Evolutionary conservation across 1,140 invertebrate species (phyloP).

Genomic region (Oedothorax gibbosus): DNA sequence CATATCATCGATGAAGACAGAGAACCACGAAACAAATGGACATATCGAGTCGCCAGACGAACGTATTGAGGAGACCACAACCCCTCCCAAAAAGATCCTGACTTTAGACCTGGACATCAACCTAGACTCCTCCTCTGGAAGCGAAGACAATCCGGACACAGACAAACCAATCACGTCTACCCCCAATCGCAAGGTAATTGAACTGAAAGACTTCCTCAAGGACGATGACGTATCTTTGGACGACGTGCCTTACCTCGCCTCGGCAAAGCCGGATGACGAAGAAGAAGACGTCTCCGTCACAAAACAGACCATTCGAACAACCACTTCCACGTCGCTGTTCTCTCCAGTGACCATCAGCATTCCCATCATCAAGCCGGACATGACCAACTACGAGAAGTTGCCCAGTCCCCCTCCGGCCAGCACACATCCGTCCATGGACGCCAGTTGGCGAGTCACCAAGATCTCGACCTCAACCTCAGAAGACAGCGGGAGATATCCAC

Average conservation of each 20-base stretch:
- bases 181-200: constrained; percentile 7
- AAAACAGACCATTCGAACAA: background rate
- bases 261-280: background rate
- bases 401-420: constrained; percentile 50
- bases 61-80: background rate
- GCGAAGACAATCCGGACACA: background rate
- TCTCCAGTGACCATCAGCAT: constrained; percentile 52
- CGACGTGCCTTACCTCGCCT: constrained; percentile 22
- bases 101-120: constrained; percentile 16
- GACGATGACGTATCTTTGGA: constrained; percentile 30
- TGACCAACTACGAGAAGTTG: constrained; percentile 47
- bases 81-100: constrained; percentile 7
- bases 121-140: background rate
- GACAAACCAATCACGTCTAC: constrained; percentile 33
- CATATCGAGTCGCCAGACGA: too few relatives aligned
- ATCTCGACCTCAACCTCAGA: background rate
- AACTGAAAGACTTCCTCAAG: constrained; percentile 12
- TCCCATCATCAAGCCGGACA: constrained; percentile 49
- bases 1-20: background rate
- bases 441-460: background rate
- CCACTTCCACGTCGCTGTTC: constrained; percentile 1
- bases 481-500: background rate
- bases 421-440: constrained; percentile 8
- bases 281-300: background rate
- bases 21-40: background rate